Evolutionary conservation across 2,797 vertebrate genomes (phyloP).

Genomic region (Myotis daubentonii): DNA sequence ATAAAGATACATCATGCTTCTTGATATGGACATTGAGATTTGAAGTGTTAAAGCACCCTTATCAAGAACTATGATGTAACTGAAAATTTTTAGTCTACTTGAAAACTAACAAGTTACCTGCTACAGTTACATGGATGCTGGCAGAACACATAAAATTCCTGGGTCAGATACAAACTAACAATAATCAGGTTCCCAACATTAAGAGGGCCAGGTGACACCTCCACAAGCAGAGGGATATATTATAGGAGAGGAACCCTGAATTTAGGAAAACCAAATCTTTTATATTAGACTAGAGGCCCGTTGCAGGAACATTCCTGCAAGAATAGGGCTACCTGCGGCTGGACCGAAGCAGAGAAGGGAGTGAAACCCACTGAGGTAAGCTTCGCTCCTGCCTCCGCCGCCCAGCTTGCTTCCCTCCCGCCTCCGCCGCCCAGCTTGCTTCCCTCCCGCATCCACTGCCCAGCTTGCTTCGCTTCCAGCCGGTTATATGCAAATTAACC

Average conservation of each 20-base stretch:
- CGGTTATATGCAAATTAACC: too few relatives aligned
- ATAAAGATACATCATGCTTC: background rate
- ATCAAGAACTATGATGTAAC: background rate
- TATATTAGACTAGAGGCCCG: background rate
- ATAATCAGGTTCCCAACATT: background rate
- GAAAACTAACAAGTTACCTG: background rate
- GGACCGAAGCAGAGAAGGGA: too few relatives aligned
- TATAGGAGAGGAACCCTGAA: background rate
- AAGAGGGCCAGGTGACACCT: background rate
- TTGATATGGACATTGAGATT: background rate
- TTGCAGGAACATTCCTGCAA: too few relatives aligned
- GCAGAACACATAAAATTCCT: background rate
- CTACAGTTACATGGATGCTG: background rate
- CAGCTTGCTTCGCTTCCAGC: too few relatives aligned
- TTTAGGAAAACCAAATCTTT: background rate
- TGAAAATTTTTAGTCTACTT: background rate
- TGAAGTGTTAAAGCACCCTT: background rate
- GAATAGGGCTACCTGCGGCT: too few relatives aligned
- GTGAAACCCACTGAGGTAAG: too few relatives aligned
- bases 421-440: too few relatives aligned
- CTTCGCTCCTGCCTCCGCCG: accelerated
- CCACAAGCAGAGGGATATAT: background rate
- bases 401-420: too few relatives aligned
- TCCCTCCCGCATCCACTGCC: too few relatives aligned
- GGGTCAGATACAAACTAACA: background rate